A percentile compares a stretch with the other conserved stretches of the same genome.
These are phyloP conservation scores for Apocheima hispidaria DNA, from an alignment of 2,888 invertebrate species.

Conservation along the genomic window DNA sequence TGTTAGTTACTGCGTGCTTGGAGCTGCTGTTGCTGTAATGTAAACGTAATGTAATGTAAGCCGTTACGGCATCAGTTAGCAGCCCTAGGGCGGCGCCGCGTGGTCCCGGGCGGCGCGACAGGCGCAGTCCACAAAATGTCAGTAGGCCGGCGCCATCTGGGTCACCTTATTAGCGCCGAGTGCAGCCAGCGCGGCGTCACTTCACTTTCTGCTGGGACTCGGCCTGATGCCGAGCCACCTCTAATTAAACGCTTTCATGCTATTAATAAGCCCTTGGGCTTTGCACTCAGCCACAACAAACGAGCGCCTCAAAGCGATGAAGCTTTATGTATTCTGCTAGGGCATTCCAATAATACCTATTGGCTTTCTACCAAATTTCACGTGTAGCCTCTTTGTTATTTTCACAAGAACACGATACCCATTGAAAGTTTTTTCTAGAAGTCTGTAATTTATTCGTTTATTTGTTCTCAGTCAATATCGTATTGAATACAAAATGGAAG, in stretches of 20 bases:
- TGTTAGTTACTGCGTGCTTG: neutral
- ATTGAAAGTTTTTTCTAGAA: conserved; percentile 5
- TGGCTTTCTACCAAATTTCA: neutral
- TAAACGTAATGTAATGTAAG: neutral
- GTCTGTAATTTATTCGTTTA: conserved; percentile 17
- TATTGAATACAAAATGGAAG: conserved; percentile 18
- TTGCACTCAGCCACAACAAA: conserved; percentile 12
- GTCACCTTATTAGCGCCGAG: conserved; percentile 59
- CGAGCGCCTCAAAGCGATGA: conserved; percentile 10
- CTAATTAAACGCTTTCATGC: conserved; percentile 48
- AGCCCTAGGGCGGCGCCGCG: conserved; percentile 26
- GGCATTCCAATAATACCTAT: conserved; percentile 2
- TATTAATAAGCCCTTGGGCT: conserved; percentile 14
- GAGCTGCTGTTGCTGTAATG: neutral
- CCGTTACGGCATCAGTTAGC: conserved; percentile 7
- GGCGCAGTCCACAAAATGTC: conserved; percentile 53
- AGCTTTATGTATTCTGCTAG: neutral
- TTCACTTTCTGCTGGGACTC: conserved; percentile 34
- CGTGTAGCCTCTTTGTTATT: conserved; percentile 7
- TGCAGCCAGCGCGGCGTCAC: conserved; percentile 45
- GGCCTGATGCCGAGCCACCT: conserved; percentile 31
- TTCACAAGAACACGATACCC: conserved; percentile 2
- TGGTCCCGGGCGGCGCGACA: conserved; percentile 36
- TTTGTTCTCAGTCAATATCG: conserved; percentile 20
- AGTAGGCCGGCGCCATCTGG: conserved; percentile 59